Evolutionary conservation across 2,797 vertebrate species (phyloP).

Genomic region (Bovichtus diacanthus): DNA sequence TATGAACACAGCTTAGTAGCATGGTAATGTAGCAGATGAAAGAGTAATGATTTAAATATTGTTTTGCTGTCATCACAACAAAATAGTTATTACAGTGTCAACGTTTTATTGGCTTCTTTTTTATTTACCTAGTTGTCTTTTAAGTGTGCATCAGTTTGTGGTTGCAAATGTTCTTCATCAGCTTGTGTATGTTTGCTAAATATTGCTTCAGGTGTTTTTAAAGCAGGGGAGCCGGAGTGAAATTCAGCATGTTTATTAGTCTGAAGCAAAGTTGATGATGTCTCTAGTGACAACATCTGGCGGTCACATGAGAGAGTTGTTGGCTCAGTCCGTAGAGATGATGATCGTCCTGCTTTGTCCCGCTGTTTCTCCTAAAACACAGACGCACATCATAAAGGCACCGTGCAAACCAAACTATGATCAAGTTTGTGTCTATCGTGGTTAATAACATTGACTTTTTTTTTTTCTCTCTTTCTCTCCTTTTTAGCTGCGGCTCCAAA

Average conservation of each 20-base stretch:
- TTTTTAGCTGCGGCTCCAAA: conserved; percentile 89
- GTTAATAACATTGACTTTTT: conserved; percentile 31
- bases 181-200: conserved; percentile 50
- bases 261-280: conserved; percentile 65
- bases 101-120: conserved; percentile 22
- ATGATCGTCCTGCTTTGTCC: conserved; percentile 41
- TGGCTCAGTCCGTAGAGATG: conserved; percentile 56
- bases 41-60: not conserved
- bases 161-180: conserved; percentile 40
- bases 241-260: conserved; percentile 70
- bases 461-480: conserved; percentile 30
- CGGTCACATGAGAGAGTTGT: conserved; percentile 76
- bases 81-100: conserved; percentile 5
- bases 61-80: conserved; percentile 11
- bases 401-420: conserved; percentile 26
- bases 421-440: conserved; percentile 7
- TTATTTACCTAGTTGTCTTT: conserved; percentile 22
- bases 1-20: not conserved
- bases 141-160: conserved; percentile 23
- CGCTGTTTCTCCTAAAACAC: conserved; percentile 37
- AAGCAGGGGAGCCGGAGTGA: conserved; percentile 43
- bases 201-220: conserved; percentile 67
- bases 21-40: not conserved
- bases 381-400: conserved; percentile 20
- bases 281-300: conserved; percentile 82